Base-by-base conservation (phyloP, 2,888 invertebrate species). In the Pogonocherus hispidulus region DNA sequence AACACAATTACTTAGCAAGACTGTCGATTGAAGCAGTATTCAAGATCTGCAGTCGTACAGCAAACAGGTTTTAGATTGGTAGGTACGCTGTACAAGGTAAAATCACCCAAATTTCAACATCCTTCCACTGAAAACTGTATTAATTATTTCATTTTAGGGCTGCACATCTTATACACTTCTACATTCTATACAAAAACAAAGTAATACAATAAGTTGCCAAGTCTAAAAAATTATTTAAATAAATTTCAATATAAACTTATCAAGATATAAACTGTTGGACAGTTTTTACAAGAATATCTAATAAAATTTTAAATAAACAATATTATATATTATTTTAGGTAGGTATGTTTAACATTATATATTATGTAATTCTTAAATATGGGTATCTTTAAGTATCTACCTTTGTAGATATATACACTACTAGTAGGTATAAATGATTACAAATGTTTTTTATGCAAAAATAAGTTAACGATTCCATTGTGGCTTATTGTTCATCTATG, bases 401-500 rank as follows among this genome's bases (percentile, higher is more conserved):
- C 20, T 22, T 16, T 44, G 14, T 14, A 41, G 2, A 41, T 59
- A 59, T 18, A 49, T 19, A 23, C 32, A 49, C 47, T 59, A 59
- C 44, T 46, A 27, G 47, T 59, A 4, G 47, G 19, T 59, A 59
- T 18, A 47, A 32, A 59, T 9, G 27, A 49, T 47, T 46, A 27
- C 6, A 47, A 59, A 47, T 19, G 55, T 18, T 23, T 47, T 47
- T 62, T 35, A 49, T 51, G 37, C 14, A 62, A 62, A 62, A 51
- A 62, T 62, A 62, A 35, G 6, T 51, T 14, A 47, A 51, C 20
- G 9, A 35, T 27, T 60, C 19, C 27, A 51, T 37, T 54, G n/a
- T 22, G 18, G 46, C 22, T n/a, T 66, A 44, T 65, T 37, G 54
- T 60, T 51, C 5, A 41, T 16, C 20, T 66, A 59, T 3, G 54